Evolutionary conservation across 2,797 vertebrate genomes (phyloP).

Genomic region (Enteromius unitaeniatus): DNA sequence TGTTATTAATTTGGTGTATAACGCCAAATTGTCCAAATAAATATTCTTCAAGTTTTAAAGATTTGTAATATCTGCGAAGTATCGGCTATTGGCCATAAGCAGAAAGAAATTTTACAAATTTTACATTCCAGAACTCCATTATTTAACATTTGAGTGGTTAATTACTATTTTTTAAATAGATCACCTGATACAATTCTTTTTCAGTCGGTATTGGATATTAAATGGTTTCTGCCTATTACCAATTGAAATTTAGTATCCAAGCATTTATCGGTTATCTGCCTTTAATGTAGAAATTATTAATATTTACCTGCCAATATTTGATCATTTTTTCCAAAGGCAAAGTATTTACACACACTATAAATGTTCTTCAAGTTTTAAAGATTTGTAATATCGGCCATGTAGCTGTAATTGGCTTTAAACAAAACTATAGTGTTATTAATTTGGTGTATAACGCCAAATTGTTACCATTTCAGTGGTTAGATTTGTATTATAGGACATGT

Average conservation of each 20-base stretch:
- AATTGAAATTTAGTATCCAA: background rate
- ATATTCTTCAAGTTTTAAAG: background rate
- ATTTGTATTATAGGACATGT: background rate
- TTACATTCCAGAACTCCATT: no score
- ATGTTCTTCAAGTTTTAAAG: background rate
- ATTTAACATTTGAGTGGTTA: background rate
- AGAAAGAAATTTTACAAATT: background rate
- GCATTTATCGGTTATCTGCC: background rate
- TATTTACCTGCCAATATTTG: background rate
- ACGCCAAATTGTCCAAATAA: no score
- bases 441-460: background rate
- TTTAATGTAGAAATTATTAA: background rate
- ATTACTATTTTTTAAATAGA: background rate
- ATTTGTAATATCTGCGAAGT: background rate
- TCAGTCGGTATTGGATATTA: background rate
- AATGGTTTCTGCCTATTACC: background rate
- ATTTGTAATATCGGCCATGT: background rate
- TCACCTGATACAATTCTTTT: background rate
- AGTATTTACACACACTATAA: background rate
- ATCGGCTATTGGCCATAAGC: background rate
- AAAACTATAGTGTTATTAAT: background rate
- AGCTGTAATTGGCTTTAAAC: background rate
- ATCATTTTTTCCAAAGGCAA: background rate
- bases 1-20: no score
- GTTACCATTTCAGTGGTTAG: background rate